A percentile compares a stretch with the other conserved stretches of the same genome.
These are phyloP conservation scores for Scaptomyza reducta DNA, from an alignment of 2,888 invertebrate species.

Conservation along the genomic window DNA sequence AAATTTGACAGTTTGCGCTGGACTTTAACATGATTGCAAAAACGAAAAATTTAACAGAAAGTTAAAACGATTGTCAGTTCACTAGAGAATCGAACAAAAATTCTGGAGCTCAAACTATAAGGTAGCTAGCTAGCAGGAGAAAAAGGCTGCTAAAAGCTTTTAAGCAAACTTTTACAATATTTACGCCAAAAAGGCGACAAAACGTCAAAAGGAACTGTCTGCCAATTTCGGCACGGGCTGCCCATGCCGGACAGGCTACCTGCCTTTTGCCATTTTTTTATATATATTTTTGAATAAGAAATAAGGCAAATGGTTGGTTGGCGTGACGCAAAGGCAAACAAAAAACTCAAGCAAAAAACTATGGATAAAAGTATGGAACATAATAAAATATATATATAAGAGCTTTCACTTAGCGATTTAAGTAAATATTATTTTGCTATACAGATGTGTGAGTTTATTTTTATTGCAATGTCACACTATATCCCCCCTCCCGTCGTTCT, in stretches of 20 bases:
- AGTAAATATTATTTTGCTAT: slow-evolving; percentile 70
- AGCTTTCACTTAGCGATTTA: slow-evolving; percentile 59
- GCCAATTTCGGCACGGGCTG: slow-evolving; percentile 30
- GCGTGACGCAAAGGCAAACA: slow-evolving; percentile 31
- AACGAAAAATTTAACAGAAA: slow-evolving; percentile 39
- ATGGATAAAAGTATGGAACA: slow-evolving; percentile 7
- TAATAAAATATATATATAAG: slow-evolving; percentile 43
- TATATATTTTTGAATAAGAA: slow-evolving; percentile 54
- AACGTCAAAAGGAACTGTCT: slow-evolving; percentile 23
- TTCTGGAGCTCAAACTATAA: slow-evolving; percentile 12
- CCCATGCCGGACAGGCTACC: slow-evolving; percentile 30
- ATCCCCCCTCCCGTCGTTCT: not conserved
- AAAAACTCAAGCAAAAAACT: slow-evolving; percentile 59
- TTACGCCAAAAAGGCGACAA: slow-evolving; percentile 46
- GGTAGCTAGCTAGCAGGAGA: slow-evolving; percentile 9
- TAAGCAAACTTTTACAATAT: slow-evolving; percentile 72
- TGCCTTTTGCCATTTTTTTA: not conserved
- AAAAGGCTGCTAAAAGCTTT: slow-evolving; percentile 71
- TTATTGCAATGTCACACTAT: slow-evolving; percentile 57
- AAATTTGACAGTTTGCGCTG: slow-evolving; percentile 58
- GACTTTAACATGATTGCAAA: slow-evolving; percentile 25
- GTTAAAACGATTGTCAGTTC: slow-evolving; percentile 47
- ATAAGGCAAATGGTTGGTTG: slow-evolving; percentile 38
- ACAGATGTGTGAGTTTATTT: slow-evolving; percentile 47
- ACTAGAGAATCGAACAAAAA: slow-evolving; percentile 38